These are phyloP conservation scores for Aptenodytes forsteri DNA, from an alignment of 2,113 vertebrate genomes.

Conservation along the genomic window DNA sequence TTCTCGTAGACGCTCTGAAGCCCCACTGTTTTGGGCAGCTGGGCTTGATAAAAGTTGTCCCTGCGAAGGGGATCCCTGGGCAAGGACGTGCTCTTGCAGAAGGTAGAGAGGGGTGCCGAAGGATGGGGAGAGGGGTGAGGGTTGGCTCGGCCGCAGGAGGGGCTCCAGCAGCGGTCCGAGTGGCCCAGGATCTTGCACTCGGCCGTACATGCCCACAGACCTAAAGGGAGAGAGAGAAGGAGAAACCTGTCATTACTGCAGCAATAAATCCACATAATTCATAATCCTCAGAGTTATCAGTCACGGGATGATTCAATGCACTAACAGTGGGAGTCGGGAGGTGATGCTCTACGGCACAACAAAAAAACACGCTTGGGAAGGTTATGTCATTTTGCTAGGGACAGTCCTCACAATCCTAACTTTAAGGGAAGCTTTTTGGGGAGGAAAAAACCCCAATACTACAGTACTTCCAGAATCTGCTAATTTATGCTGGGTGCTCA, in stretches of 20 bases:
- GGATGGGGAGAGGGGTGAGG: slow-evolving; percentile 76
- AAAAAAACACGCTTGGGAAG: neutral
- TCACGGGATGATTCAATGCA: neutral
- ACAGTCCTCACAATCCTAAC: neutral
- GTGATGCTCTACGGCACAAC: neutral
- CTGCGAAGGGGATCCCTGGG: slow-evolving; percentile 87
- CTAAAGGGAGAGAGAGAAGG: slow-evolving; percentile 59
- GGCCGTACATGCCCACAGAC: slow-evolving; percentile 94
- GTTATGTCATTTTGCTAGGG: neutral
- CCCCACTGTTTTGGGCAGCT: slow-evolving; percentile 85
- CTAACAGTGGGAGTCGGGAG: accelerated
- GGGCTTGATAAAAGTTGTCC: slow-evolving; percentile 89
- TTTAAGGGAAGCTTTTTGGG: neutral
- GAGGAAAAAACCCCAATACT: neutral
- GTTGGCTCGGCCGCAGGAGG: slow-evolving; percentile 84
- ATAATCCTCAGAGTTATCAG: neutral
- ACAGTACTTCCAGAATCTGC: neutral
- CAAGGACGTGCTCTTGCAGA: slow-evolving; percentile 91
- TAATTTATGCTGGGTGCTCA: neutral
- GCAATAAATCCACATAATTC: neutral
- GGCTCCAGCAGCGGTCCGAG: slow-evolving; percentile 97
- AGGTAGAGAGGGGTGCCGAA: slow-evolving; percentile 82
- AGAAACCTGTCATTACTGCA: neutral
- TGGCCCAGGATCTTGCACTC: slow-evolving; percentile 97
- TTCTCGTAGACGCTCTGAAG: slow-evolving; percentile 95